A percentile compares a stretch with the other conserved stretches of the same genome.
phyloP scores from a whole-genome alignment of 2,797 vertebrate species.

The Tamandua tetradactyla region DNA sequence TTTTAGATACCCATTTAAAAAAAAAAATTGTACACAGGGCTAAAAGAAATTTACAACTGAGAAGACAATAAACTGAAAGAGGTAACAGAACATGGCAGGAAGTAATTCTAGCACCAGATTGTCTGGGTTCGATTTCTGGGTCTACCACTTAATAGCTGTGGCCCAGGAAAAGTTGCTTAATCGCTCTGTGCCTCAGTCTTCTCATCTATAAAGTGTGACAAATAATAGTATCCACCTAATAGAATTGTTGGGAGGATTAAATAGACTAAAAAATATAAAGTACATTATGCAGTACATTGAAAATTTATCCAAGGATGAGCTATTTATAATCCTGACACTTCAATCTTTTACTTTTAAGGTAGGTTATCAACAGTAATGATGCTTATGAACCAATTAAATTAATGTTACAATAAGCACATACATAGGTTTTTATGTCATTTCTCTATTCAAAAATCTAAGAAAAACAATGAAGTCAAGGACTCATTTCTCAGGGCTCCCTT shows the following conservation, averaged over 20 bases:
- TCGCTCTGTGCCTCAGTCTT: not conserved
- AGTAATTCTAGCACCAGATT: not conserved
- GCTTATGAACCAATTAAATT: not conserved
- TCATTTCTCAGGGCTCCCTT: not conserved
- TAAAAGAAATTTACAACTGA: slow-evolving; percentile 3
- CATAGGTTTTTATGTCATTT: not conserved
- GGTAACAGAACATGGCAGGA: not conserved
- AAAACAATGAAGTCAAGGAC: too few relatives aligned
- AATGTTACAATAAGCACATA: not conserved
- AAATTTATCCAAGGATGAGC: not conserved
- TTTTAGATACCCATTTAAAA: not conserved
- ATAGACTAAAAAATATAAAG: not conserved
- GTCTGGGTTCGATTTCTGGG: not conserved
- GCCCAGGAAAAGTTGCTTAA: not conserved
- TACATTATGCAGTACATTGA: not conserved
- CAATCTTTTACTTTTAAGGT: not conserved
- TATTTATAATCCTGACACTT: not conserved
- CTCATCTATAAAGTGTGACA: not conserved
- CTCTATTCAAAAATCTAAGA: not conserved
- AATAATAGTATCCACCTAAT: not conserved
- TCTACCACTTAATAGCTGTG: not conserved
- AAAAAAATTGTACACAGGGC: not conserved
- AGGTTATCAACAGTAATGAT: not conserved
- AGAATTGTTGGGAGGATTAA: not conserved
- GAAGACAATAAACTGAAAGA: not conserved